Evolutionary conservation across 2,113 vertebrate species (phyloP), one percentile per base, ranked within the genome.

Genomic region (Vulpes vulpes): DNA sequence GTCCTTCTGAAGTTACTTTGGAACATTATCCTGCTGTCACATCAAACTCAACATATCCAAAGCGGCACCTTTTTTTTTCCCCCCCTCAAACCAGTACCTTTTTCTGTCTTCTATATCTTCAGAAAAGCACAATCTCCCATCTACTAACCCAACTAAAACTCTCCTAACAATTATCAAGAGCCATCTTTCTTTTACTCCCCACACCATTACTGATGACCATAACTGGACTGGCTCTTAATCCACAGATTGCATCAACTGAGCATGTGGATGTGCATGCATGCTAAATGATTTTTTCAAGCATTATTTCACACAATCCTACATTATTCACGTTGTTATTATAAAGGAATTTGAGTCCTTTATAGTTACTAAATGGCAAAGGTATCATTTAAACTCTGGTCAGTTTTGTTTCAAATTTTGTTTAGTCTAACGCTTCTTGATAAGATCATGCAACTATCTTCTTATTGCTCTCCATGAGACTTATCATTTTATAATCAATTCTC

Each of bases 391-490:
- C 3, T 91, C 32, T 60, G 20, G 3, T 81, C 8, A 30, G 6
- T 76, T 76, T 64, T 20, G 67, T 64, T 95, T 90, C 55, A 62
- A 85, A 65, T 81, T 8, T 60, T 81, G 30, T 32, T 82, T 32
- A 69, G 22, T 11, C 7, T 35, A 79, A 71, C 65, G 51, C 64
- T 2, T 7, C 59, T 71, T 59, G 6, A 73, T 83, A 23, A 23
- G 7, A 60, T 51, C 3, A 84, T 60, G 16, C 67, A 51, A 3
- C 22, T 73, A 1, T 55, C 53, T 74, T 76, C 59, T 69, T 55
- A 94, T 27, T 78, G 59, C 64, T 11, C 20, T 25, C 3, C 19
- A 59, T 78, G 19, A 71, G 38, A 83, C 10, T 19, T 43, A 6
- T 8, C 20, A 79, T 0, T 35, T 30, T 73, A 11, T 2, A 64